Evolutionary conservation across 2,113 vertebrate species (phyloP).

Genomic region (Campylomormyrus tamandua): DNA sequence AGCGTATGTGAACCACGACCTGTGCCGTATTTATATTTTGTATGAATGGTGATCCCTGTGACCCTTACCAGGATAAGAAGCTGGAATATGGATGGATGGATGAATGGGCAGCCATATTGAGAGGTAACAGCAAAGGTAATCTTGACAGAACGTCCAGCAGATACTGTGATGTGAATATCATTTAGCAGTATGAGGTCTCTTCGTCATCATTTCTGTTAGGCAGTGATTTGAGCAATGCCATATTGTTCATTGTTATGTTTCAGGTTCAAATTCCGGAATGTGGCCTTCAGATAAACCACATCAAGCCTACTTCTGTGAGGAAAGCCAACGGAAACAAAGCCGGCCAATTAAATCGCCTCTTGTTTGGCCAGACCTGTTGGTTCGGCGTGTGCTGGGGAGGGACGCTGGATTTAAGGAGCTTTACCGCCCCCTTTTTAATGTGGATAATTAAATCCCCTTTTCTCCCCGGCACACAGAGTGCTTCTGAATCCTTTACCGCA

Average conservation of each 20-base stretch:
- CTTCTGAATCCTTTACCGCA: background rate
- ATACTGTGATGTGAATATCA: background rate
- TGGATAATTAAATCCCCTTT: constrained; percentile 62
- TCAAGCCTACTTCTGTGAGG: background rate
- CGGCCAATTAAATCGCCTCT: background rate
- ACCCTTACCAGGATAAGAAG: background rate
- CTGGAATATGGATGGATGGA: background rate
- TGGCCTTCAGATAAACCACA: background rate
- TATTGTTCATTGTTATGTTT: background rate
- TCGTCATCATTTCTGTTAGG: background rate
- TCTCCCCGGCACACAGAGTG: constrained; percentile 3
- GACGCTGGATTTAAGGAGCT: constrained; percentile 26
- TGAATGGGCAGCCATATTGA: background rate
- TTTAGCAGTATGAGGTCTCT: background rate
- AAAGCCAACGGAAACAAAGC: background rate
- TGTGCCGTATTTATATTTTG: background rate
- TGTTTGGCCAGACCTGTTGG: background rate
- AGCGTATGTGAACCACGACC: background rate
- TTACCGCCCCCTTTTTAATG: constrained; percentile 58
- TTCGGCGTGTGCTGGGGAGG: background rate
- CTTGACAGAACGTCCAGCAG: background rate
- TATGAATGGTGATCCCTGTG: background rate
- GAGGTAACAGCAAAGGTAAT: background rate
- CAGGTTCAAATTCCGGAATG: background rate
- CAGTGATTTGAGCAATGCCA: background rate